Base-by-base conservation (phyloP, 1,140 invertebrate genomes). In the Leptinotarsa undecemlineata region DNA sequence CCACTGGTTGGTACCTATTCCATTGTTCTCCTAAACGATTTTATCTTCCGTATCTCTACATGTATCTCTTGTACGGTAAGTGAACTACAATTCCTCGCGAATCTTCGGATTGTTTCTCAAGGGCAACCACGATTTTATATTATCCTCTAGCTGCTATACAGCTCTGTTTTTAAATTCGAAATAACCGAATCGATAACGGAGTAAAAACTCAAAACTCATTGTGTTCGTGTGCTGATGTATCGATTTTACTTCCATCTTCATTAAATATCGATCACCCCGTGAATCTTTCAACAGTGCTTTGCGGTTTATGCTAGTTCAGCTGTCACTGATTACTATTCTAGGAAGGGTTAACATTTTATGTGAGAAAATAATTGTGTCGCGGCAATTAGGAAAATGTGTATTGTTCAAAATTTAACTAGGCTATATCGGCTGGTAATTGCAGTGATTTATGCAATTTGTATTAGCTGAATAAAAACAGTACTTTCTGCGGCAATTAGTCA, bases 61-160 rank as follows among this genome's bases (percentile, higher is more conserved):
- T 68, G 67, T 68, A 68, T 68, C 67, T 68, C 67, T 68, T 68
- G 67, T 68, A 68, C 67, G 67, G 67, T 42, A 42, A 68, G 67
- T 68, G 67, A 68, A 68, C 67, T 42, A 68, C 67, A 68, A 68
- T 68, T 68, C 67, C 47, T 42, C 47, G 67, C 26, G 67, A 68
- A 68, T 68, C 67, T 33, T 23, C 21, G 47, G n/a, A 42, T 68
- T 68, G 26, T 68, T 68, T 68, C 67, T 68, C 42, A 48, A 48
- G 26, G 67, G 4, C 15, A 33, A 47, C 67, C n/a, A 48, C 26
- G 26, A 47, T 64, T 64, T 64, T 19, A 15, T 57, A 57, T 64
- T 13, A 21, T 64, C 63, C 17, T 11, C 15, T 61, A 61, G 33
- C 33, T 42, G 33, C 11, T 42, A 42, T 11, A 42, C 8, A 42